A percentile compares a stretch with the other conserved stretches of the same genome.
Conservation (phyloP, 2,797 vertebrate species). For the Phrynocephalus guinanensis region DNA sequence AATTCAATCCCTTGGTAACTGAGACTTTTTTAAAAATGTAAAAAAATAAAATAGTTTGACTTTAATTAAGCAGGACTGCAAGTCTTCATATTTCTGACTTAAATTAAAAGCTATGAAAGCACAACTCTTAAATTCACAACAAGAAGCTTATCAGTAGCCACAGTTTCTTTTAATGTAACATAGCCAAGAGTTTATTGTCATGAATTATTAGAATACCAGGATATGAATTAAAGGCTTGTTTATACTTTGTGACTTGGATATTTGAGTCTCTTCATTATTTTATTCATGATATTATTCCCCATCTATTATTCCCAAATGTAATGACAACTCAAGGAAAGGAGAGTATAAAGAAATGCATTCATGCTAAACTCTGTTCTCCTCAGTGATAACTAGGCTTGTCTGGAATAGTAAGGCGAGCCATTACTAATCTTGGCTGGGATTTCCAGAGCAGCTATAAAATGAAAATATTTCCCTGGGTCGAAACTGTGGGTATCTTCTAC, state of each 20-base stretch:
- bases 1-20: background rate
- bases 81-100: conserved; percentile 40
- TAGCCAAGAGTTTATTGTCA: conserved; percentile 43
- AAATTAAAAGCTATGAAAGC: conserved; percentile 55
- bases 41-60: background rate
- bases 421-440: background rate
- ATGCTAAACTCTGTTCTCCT: background rate
- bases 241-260: conserved; percentile 50
- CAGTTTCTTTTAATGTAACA: conserved; percentile 59
- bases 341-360: conserved; percentile 26
- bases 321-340: conserved; percentile 40
- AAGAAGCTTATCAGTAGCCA: conserved; percentile 46
- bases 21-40: conserved; percentile 1
- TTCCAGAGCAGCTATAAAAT: background rate
- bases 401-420: conserved; percentile 28
- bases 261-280: conserved; percentile 68
- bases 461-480: background rate
- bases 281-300: conserved; percentile 29
- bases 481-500: background rate
- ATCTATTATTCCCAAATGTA: conserved; percentile 57
- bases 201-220: conserved; percentile 49
- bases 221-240: conserved; percentile 54
- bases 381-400: conserved; percentile 7
- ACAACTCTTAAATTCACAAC: conserved; percentile 59
- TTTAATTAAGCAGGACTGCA: conserved; percentile 6